phyloP scores from a whole-genome alignment of 1,140 invertebrate genomes.

The Heterodera schachtii region DNA sequence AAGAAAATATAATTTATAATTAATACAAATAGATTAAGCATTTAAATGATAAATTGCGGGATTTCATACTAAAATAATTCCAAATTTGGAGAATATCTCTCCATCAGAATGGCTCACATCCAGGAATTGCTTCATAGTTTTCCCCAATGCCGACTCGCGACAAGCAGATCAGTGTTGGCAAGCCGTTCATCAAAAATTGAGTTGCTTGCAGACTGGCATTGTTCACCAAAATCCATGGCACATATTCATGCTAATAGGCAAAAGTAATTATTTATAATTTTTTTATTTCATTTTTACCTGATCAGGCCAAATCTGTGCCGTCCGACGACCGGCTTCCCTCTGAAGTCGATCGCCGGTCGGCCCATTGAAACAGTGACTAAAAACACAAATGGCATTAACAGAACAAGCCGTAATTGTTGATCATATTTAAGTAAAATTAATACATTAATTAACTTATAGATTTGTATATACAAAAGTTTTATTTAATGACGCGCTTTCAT shows the following conservation, averaged over 20 bases:
- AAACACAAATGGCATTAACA: neutral
- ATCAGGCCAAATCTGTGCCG: conserved; percentile 17
- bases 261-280: neutral
- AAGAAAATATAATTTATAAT: no score
- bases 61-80: no score
- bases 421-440: no score
- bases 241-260: conserved; percentile 25
- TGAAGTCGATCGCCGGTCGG: conserved; percentile 24
- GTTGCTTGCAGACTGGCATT: conserved; percentile 18
- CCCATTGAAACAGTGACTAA: conserved; percentile 32
- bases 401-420: no score
- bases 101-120: neutral
- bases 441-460: no score
- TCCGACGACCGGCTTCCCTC: conserved; percentile 8
- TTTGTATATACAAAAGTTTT: no score
- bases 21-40: no score
- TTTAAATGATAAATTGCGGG: no score
- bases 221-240: conserved; percentile 33
- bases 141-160: neutral
- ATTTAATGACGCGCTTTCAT: no score
- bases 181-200: conserved; percentile 24
- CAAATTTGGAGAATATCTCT: no score
- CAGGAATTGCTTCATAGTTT: neutral
- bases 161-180: conserved; percentile 25
- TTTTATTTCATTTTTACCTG: neutral